phyloP scores from a whole-genome alignment of 2,113 vertebrate genomes.

The Orthonyx spaldingii region DNA sequence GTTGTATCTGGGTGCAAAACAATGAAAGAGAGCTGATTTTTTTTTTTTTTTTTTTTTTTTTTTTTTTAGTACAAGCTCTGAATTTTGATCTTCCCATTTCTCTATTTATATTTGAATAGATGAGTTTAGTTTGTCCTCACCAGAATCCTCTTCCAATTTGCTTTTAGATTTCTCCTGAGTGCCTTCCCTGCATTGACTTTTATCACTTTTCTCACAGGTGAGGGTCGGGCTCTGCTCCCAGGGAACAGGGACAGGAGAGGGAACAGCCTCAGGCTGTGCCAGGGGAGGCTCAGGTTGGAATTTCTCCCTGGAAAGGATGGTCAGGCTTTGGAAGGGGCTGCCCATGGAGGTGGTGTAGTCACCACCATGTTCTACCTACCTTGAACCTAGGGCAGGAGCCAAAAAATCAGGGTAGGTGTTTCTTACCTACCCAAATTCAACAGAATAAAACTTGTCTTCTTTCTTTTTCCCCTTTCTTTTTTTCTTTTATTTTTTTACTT shows the following conservation, averaged over 20 bases:
- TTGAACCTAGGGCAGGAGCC: not conserved
- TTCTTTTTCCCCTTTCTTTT: accelerated
- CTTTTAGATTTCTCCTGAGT: not conserved
- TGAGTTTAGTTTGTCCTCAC: not conserved
- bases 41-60: too few relatives aligned
- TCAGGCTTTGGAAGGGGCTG: not conserved
- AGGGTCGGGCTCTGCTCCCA: not conserved
- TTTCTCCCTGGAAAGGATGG: not conserved
- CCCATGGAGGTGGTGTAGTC: not conserved
- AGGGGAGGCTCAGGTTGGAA: not conserved
- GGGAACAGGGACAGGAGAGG: not conserved
- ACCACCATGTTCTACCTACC: not conserved
- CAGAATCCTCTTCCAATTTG: not conserved
- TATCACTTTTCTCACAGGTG: not conserved
- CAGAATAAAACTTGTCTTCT: not conserved
- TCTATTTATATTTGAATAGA: not conserved
- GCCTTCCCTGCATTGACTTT: not conserved
- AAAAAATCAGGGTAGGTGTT: not conserved
- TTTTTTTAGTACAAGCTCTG: not conserved
- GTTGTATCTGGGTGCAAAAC: not conserved
- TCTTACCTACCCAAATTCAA: not conserved
- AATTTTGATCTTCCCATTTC: not conserved
- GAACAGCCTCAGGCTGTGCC: not conserved
- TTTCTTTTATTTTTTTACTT: not conserved
- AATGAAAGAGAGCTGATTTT: not conserved